Evolutionary conservation across 2,113 vertebrate species (phyloP), one percentile per base, ranked within the genome.

Genomic region (Trogon melanurus): DNA sequence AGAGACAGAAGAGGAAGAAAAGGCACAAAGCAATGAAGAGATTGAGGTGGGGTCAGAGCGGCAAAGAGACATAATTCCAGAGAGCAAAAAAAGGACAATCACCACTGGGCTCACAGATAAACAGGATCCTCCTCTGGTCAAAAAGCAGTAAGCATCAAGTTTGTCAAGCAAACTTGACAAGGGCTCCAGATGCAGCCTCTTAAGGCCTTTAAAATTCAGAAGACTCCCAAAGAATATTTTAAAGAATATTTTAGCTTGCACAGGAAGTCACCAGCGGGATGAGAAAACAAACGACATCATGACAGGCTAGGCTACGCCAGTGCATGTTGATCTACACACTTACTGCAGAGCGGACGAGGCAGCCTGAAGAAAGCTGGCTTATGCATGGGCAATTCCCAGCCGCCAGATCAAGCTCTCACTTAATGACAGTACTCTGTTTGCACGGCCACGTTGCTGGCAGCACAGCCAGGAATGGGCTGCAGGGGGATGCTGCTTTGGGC

Each of bases 241-340:
- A 51, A 85, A 72, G 22, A 48, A 76, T 38, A 62, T 79, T 87
- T 69, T 64, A 32, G 14, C 56, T 84, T 65, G 53, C 45, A 56
- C 0, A 0, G 23, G 15, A 41, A 91, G 50, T 25, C 45, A 92
- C 14, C 34, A 75, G 44, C 1, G 2, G 50, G 21, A 67, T 36
- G 11, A 85, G 67, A 66, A 82, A 90, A 86, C n/a, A 51, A 85
- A 72, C 14, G n/a, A 65, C 50, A 53, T 2, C 9, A 20, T 13
- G 47, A 69, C 5, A 81, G 22, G 53, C 11, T 6, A 51, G 36
- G 44, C 56, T 45, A 7, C 18, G 51, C 29, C 73, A 66, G 12
- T 16, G 13, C 6, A 1, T 3, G 26, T 25, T 48, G 21, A 44
- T 11, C 48, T 32, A 10, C 21, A 57, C 0, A 7, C 20, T 19